Conservation (phyloP, 2,888 invertebrate species). For the Xestia rhomboidea region DNA sequence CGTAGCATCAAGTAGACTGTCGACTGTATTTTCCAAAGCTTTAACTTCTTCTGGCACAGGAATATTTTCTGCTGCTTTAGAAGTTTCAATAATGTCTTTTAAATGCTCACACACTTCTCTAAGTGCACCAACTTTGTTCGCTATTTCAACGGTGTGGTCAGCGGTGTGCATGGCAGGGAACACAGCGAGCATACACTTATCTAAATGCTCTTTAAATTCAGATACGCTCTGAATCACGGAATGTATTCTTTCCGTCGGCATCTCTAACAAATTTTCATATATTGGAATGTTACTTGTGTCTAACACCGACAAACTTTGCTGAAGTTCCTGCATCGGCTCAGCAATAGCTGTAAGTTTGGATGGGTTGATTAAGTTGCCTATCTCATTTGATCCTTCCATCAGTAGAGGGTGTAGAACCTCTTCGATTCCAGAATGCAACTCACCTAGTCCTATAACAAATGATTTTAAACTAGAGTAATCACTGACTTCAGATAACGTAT, state of each 20-base stretch:
- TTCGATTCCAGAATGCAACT: conserved; percentile 80
- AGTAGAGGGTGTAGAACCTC: conserved; percentile 82
- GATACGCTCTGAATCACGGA: conserved; percentile 78
- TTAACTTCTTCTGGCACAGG: conserved; percentile 65
- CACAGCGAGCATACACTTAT: conserved; percentile 78
- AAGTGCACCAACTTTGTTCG: conserved; percentile 78
- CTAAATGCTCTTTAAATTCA: conserved; percentile 81
- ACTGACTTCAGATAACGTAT: conserved; percentile 81
- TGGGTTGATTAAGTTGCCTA: conserved; percentile 70
- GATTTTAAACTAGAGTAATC: conserved; percentile 83
- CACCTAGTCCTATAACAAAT: conserved; percentile 76
- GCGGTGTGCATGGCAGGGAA: conserved; percentile 79
- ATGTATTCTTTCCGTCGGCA: conserved; percentile 80
- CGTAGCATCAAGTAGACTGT: conserved; percentile 77
- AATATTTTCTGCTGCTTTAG: conserved; percentile 54
- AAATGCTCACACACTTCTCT: conserved; percentile 79
- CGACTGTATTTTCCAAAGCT: conserved; percentile 73
- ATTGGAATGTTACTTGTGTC: conserved; percentile 84
- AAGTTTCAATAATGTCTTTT: conserved; percentile 73
- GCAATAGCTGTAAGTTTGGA: conserved; percentile 80
- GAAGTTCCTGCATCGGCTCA: conserved; percentile 83
- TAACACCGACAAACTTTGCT: conserved; percentile 81
- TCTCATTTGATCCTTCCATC: conserved; percentile 79
- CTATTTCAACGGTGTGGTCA: conserved; percentile 80
- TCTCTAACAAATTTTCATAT: conserved; percentile 82